phyloP scores from a whole-genome alignment of 2,797 vertebrate species.

The Clarias pachynema region DNA sequence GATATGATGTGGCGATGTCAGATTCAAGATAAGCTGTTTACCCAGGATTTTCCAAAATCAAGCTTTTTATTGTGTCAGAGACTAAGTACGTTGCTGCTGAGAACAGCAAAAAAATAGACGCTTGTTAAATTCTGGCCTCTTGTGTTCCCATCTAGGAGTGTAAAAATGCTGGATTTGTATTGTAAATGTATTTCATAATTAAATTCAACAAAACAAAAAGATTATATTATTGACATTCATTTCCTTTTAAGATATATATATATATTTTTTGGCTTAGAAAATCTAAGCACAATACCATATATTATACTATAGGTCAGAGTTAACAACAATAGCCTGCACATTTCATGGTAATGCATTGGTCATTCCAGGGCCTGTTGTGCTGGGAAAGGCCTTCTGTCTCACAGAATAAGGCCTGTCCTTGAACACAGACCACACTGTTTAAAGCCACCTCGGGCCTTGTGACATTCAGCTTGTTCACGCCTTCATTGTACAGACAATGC shows the following conservation, averaged over 20 bases:
- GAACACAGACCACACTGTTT: slow-evolving; percentile 70
- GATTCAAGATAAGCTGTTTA: slow-evolving; percentile 26
- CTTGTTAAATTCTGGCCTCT: too few relatives aligned
- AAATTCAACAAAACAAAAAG: not conserved
- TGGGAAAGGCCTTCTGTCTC: slow-evolving; percentile 51
- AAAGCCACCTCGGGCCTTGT: slow-evolving; percentile 58
- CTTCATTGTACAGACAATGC: slow-evolving; percentile 58
- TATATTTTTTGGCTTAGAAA: not conserved
- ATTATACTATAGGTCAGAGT: slow-evolving; percentile 28
- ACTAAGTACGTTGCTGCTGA: not conserved
- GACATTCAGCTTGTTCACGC: slow-evolving; percentile 68
- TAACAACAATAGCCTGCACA: slow-evolving; percentile 36
- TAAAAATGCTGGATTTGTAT: not conserved
- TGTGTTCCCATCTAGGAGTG: not conserved
- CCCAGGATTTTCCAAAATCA: slow-evolving; percentile 37
- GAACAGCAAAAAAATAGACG: not conserved
- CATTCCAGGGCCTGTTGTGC: slow-evolving; percentile 43
- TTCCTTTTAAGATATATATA: not conserved
- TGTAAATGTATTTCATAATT: not conserved
- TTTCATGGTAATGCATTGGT: slow-evolving; percentile 46
- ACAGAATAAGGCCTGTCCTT: slow-evolving; percentile 51
- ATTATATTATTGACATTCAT: not conserved
- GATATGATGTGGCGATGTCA: slow-evolving; percentile 21
- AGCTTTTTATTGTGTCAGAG: slow-evolving; percentile 2
- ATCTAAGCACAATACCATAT: slow-evolving; percentile 6